These are phyloP conservation scores for Lagocephalus sceleratus DNA, from an alignment of 2,797 vertebrate genomes.

Conservation along the genomic window DNA sequence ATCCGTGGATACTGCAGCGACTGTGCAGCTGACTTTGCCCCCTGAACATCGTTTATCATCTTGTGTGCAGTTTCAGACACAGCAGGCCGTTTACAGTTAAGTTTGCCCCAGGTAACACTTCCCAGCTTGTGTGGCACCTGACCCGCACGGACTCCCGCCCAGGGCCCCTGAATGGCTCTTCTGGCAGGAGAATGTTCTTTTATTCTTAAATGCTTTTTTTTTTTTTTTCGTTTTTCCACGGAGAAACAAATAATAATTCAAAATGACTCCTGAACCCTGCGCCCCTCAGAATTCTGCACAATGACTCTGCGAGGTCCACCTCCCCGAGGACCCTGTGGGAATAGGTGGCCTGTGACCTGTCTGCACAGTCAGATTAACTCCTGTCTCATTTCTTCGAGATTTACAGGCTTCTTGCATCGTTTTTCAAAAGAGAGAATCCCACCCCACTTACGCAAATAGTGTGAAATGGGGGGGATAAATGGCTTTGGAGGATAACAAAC, in stretches of 20 bases:
- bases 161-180: slow-evolving; percentile 20
- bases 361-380: slow-evolving; percentile 28
- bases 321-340: slow-evolving; percentile 30
- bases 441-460: slow-evolving; percentile 12
- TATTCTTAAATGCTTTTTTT: slow-evolving; percentile 33
- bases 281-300: slow-evolving; percentile 38
- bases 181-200: slow-evolving; percentile 26
- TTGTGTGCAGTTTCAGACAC: slow-evolving; percentile 9
- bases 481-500: slow-evolving; percentile 31
- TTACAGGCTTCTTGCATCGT: slow-evolving; percentile 21
- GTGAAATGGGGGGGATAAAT: neutral
- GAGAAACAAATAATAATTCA: slow-evolving; percentile 29
- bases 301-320: slow-evolving; percentile 42
- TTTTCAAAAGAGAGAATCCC: slow-evolving; percentile 25
- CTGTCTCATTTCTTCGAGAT: slow-evolving; percentile 34
- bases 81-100: slow-evolving; percentile 18
- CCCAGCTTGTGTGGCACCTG: slow-evolving; percentile 15
- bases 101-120: slow-evolving; percentile 13
- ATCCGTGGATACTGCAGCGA: slow-evolving; percentile 23
- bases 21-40: slow-evolving; percentile 22
- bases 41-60: slow-evolving; percentile 28
- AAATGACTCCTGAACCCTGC: slow-evolving; percentile 36
- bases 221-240: no score
- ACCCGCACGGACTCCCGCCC: slow-evolving; percentile 41
- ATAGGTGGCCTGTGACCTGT: slow-evolving; percentile 53